These are phyloP conservation scores for Sebastes nivosus DNA, from an alignment of 2,797 vertebrate species.

Conservation along the genomic window DNA sequence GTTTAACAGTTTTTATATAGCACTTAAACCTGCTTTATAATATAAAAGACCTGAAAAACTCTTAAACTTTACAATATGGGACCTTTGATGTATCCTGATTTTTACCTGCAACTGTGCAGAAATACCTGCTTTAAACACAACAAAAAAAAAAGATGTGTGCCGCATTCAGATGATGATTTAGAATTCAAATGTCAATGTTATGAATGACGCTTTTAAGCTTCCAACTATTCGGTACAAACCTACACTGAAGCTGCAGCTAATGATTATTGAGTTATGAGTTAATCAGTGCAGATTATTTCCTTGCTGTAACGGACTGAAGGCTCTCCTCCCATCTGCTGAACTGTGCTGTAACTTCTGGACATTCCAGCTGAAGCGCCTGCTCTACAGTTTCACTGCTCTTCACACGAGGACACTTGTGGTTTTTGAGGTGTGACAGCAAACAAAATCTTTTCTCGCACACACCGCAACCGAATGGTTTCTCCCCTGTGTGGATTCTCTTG, in stretches of 20 bases:
- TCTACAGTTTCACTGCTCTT: not conserved
- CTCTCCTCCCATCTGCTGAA: no score
- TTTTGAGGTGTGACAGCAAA: constrained; percentile 10
- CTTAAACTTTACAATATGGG: no score
- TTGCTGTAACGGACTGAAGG: no score
- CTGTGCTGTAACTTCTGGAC: not conserved
- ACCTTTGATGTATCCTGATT: not conserved
- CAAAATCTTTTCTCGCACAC: not conserved
- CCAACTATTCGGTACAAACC: not conserved
- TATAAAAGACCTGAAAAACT: no score
- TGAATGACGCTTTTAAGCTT: not conserved
- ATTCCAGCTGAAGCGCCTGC: not conserved
- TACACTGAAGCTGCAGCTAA: no score
- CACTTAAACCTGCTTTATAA: no score
- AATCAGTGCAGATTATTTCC: no score
- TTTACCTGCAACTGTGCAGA: not conserved
- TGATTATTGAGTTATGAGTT: no score
- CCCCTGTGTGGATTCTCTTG: constrained; percentile 11
- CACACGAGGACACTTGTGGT: constrained; percentile 7
- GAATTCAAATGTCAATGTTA: not conserved
- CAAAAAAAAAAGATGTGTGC: not conserved
- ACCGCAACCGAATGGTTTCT: constrained; percentile 1
- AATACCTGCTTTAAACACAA: not conserved
- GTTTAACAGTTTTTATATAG: no score
- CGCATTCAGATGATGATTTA: not conserved